These are phyloP conservation scores for Pherbina coryleti DNA, from an alignment of 2,888 invertebrate genomes.

Conservation along the genomic window DNA sequence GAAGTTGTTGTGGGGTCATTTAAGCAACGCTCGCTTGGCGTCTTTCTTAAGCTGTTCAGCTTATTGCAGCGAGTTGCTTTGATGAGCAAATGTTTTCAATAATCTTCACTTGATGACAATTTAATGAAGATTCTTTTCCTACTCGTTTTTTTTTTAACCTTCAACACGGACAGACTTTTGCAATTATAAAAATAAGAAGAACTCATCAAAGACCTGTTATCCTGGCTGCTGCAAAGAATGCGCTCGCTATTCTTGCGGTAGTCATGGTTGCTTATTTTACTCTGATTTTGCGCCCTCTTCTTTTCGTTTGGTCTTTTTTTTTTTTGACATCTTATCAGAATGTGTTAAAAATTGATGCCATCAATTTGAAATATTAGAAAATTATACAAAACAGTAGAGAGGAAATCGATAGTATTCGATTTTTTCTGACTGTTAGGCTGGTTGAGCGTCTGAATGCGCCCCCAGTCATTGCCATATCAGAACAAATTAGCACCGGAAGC, in stretches of 20 bases:
- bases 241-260: neutral
- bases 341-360: slow-evolving; percentile 46
- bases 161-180: neutral
- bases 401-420: slow-evolving; percentile 44
- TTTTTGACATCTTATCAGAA: slow-evolving; percentile 39
- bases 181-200: slow-evolving; percentile 10
- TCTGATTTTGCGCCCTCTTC: neutral
- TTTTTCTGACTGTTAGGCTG: neutral
- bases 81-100: slow-evolving; percentile 8
- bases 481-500: slow-evolving; percentile 8
- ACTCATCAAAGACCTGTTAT: slow-evolving; percentile 7
- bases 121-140: slow-evolving; percentile 25
- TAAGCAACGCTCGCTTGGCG: neutral
- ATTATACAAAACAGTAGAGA: slow-evolving; percentile 39
- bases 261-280: neutral
- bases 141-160: neutral
- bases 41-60: neutral
- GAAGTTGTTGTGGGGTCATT: neutral
- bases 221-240: too few relatives aligned
- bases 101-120: slow-evolving; percentile 16
- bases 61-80: neutral
- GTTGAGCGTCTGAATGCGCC: slow-evolving; percentile 7
- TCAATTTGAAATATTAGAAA: slow-evolving; percentile 47
- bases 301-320: slow-evolving; percentile 5
- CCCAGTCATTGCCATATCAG: neutral